Evolutionary conservation across 1,140 invertebrate species (phyloP).

Genomic region (Cyclina sinensis): DNA sequence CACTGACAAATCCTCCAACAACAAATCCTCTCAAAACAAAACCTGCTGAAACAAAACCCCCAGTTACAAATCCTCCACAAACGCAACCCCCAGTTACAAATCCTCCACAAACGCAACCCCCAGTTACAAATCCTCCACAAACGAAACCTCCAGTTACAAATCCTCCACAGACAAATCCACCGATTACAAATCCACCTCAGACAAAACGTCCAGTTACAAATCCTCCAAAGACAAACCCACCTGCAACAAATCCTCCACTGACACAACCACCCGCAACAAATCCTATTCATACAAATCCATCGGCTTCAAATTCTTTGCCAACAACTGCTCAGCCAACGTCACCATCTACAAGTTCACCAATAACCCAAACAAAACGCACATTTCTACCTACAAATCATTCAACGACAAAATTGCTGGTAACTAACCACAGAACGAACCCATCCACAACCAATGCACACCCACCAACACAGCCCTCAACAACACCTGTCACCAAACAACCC

Average conservation of each 20-base stretch:
- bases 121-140: background rate
- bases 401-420: background rate
- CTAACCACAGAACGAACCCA: background rate
- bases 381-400: too few relatives aligned
- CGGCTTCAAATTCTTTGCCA: background rate
- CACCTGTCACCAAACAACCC: background rate
- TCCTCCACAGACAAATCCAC: slow-evolving; percentile 12
- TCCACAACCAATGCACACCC: slow-evolving; percentile 7
- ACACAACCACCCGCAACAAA: slow-evolving; percentile 25
- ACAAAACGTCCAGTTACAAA: slow-evolving; percentile 11
- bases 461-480: background rate
- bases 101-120: slow-evolving; percentile 8
- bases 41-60: background rate
- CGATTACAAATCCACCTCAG: slow-evolving; percentile 14
- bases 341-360: background rate
- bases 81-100: slow-evolving; percentile 35
- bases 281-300: background rate
- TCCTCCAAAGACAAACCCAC: slow-evolving; percentile 43
- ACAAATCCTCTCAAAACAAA: background rate
- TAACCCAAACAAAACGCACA: background rate
- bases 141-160: slow-evolving; percentile 27
- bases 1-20: background rate
- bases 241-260: slow-evolving; percentile 10
- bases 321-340: slow-evolving; percentile 18
- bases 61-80: background rate